A percentile compares a stretch with the other conserved stretches of the same genome.
Conservation (phyloP, 2,113 vertebrate genomes). For the Marcusenius ussheri region DNA sequence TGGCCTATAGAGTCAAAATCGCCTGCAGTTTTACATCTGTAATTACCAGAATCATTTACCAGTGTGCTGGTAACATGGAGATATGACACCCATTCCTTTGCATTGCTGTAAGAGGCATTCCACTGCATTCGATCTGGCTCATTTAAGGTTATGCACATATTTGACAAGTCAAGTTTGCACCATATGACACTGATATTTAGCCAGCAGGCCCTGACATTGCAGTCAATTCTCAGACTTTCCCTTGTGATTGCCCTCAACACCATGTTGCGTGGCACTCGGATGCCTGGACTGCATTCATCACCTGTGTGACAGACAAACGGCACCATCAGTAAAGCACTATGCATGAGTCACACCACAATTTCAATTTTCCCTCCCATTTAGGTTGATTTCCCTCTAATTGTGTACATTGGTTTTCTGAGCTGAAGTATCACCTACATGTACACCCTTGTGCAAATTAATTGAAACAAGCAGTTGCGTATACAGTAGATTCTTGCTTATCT, state of each 20-base stretch:
- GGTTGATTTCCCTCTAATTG: background rate
- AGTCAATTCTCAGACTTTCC: conserved; percentile 31
- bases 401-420: background rate
- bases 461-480: background rate
- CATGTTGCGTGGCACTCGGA: conserved; percentile 29
- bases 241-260: background rate
- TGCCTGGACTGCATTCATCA: background rate
- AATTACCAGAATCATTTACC: conserved; percentile 35
- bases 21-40: conserved; percentile 33
- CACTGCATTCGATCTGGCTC: background rate
- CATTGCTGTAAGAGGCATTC: fast-evolving
- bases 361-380: background rate
- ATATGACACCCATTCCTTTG: background rate
- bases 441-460: background rate
- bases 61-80: conserved; percentile 34
- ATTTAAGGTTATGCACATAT: background rate
- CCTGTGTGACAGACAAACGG: background rate
- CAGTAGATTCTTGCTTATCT: too few species aligned
- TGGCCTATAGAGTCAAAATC: fast-evolving
- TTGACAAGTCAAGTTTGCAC: conserved; percentile 20
- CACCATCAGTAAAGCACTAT: background rate
- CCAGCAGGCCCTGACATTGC: conserved; percentile 22
- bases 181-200: conserved; percentile 28
- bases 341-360: background rate
- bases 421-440: background rate